Evolutionary conservation across 2,797 vertebrate species (phyloP).

Genomic region (Acipenser oxyrinchus): DNA sequence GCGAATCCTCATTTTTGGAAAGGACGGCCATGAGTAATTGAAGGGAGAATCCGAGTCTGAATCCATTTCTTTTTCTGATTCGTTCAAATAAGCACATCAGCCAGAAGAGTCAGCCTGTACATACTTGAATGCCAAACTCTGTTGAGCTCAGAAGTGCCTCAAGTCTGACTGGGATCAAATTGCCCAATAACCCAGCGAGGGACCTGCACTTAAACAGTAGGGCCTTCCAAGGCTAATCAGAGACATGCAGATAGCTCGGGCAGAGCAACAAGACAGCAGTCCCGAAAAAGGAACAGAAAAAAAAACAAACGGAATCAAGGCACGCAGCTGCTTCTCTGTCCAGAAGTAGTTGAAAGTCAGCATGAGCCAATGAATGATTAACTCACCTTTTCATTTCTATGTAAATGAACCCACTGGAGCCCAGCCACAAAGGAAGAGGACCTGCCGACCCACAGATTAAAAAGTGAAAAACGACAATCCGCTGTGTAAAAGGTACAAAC

Average conservation of each 20-base stretch:
- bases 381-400: constrained; percentile 64
- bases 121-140: constrained; percentile 30
- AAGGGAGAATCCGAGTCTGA: constrained; percentile 95
- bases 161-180: constrained; percentile 55
- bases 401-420: constrained; percentile 50
- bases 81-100: constrained; percentile 37
- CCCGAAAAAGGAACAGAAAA: constrained; percentile 32
- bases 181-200: constrained; percentile 47
- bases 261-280: constrained; percentile 54
- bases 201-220: constrained; percentile 53
- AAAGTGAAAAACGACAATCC: too few relatives aligned
- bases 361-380: constrained; percentile 76
- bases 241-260: constrained; percentile 53
- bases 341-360: constrained; percentile 63
- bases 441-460: too few relatives aligned
- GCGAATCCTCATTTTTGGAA: constrained; percentile 90
- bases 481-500: too few relatives aligned
- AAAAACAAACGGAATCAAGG: constrained; percentile 29
- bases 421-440: too few relatives aligned
- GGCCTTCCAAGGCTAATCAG: constrained; percentile 52
- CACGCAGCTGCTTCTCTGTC: constrained; percentile 44
- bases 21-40: constrained; percentile 97
- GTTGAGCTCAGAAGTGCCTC: constrained; percentile 39
- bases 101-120: constrained; percentile 17
- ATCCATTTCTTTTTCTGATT: constrained; percentile 54